Percentiles rank a stretch among this genome's conserved stretches.
Conservation (phyloP, 1,140 invertebrate genomes). For the Centruroides vittatus region DNA sequence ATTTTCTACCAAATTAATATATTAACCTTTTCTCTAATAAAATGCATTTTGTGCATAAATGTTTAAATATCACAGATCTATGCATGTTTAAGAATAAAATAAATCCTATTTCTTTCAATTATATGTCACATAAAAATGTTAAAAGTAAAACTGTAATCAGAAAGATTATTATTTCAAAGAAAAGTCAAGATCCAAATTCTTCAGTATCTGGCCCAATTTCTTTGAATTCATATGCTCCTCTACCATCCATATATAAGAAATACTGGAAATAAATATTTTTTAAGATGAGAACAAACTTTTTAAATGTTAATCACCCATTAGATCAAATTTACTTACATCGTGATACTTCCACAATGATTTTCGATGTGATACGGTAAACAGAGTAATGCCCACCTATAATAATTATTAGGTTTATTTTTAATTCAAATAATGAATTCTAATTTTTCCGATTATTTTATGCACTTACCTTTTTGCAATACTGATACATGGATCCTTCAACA, state of each 20-base stretch:
- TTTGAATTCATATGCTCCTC: slow-evolving; percentile 72
- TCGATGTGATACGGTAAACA: slow-evolving; percentile 94
- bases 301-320: not conserved
- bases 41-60: not conserved
- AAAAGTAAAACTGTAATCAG: too few relatives aligned
- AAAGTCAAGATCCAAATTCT: slow-evolving; percentile 72
- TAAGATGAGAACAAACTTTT: not conserved
- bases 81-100: not conserved
- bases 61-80: not conserved
- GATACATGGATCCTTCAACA: slow-evolving; percentile 94
- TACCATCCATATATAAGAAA: slow-evolving; percentile 87
- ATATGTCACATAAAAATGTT: too few relatives aligned
- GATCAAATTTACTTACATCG: slow-evolving; percentile 43
- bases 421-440: too few relatives aligned
- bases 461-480: slow-evolving; percentile 54
- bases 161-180: not conserved
- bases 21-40: not conserved
- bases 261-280: slow-evolving; percentile 39
- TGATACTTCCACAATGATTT: slow-evolving; percentile 94
- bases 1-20: not conserved
- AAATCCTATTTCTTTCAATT: too few relatives aligned
- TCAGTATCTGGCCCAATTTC: slow-evolving; percentile 68
- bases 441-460: not conserved
- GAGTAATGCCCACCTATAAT: slow-evolving; percentile 66
- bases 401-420: not conserved